Base-by-base conservation (phyloP, 2,888 invertebrate species). In the Mayetiola destructor region DNA sequence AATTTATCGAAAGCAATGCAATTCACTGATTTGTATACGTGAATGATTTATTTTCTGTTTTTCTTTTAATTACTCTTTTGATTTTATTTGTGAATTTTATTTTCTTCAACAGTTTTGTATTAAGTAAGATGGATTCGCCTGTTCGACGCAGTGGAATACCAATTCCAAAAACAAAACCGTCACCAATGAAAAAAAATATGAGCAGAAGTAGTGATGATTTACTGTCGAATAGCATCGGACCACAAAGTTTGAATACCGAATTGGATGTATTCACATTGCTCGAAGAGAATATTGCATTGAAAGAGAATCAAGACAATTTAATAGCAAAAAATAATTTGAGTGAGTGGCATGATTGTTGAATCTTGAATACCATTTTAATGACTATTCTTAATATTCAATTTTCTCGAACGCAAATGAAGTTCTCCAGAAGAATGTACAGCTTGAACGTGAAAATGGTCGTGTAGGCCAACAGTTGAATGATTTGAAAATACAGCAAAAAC, bases 201-300 rank as follows among this genome's bases (percentile, higher is more conserved):
- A 65, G 70, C 8, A 70, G 71, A 53, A 69, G 69, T 1, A 70
- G 69, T 58, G 69, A 69, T 55, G 67, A 70, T 36, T 68, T 69
- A 59, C 70, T 71, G 61, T 70, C 70, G 3, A 52, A 39, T 21
- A 35, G 14, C 10, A 2, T 18, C n/a, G 37, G 30, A 18, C 3
- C 37, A 10, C 8, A 20, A 14, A 39, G 20, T 56, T 9, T 16
- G 2, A 52, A 16, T 29, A 12, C n/a, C 16, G 71, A 72, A 61
- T 69, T 69, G 37, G 71, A 72, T 64, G 64, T 69, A 55, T 72
- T 72, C 48, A 71, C 70, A 4, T 59, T 72, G 30, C 60, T 72
- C 1, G 71, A 72, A 62, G 71, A 72, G 42, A 72, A 72, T 57
- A 71, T 71, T 58, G 69, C 71, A 0, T 59, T 72, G 1, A 71